phyloP scores from a whole-genome alignment of 1,140 invertebrate species.

The Microplitis mediator region DNA sequence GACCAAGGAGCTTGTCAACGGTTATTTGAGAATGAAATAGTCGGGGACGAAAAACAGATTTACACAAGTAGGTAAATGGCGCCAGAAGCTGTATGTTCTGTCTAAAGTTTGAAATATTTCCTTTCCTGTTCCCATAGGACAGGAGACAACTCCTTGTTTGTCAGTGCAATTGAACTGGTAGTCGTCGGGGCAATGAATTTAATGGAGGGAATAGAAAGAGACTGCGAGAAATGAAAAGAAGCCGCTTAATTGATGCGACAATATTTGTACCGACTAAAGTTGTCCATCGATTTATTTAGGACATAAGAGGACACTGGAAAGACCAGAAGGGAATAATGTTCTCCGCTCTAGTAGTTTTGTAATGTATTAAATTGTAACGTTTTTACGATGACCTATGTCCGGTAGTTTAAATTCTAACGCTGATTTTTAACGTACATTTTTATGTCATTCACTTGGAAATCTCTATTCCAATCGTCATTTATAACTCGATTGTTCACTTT shows the following conservation, averaged over 20 bases:
- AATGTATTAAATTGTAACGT: too few relatives aligned
- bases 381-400: too few relatives aligned
- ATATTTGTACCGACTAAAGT: slow-evolving; percentile 54
- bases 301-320: slow-evolving; percentile 21
- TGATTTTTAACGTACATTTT: too few relatives aligned
- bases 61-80: slow-evolving; percentile 26
- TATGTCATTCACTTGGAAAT: too few relatives aligned
- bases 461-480: too few relatives aligned
- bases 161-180: too few relatives aligned
- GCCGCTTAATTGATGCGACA: slow-evolving; percentile 54
- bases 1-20: slow-evolving; percentile 23
- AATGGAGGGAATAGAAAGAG: not conserved
- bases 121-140: not conserved
- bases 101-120: not conserved
- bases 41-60: slow-evolving; percentile 46
- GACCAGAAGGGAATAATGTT: slow-evolving; percentile 1
- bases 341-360: too few relatives aligned
- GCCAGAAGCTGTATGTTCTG: slow-evolving; percentile 12
- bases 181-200: too few relatives aligned
- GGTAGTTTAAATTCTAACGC: too few relatives aligned
- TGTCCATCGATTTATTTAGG: slow-evolving; percentile 50
- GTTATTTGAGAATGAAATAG: slow-evolving; percentile 38
- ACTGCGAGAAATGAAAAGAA: slow-evolving; percentile 10
- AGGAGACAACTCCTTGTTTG: too few relatives aligned
- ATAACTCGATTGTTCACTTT: too few relatives aligned